These are phyloP conservation scores for Catamblyrhynchus diadema DNA, from an alignment of 2,797 vertebrate genomes.

Conservation along the genomic window DNA sequence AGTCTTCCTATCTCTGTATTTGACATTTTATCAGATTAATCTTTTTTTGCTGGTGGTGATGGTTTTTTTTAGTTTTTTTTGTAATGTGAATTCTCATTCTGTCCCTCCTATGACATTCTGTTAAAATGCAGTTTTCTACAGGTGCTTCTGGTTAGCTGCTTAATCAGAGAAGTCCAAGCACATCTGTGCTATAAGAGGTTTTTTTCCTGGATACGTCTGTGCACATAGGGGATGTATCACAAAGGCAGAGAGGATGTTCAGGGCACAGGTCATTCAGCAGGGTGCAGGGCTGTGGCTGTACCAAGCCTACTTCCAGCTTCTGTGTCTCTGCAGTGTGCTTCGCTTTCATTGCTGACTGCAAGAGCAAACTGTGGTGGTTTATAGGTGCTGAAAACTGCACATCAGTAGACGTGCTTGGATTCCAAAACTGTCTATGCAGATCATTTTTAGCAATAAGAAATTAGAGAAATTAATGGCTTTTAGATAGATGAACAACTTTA, in stretches of 20 bases:
- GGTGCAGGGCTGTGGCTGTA: neutral
- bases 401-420: neutral
- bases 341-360: neutral
- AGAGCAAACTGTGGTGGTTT: neutral
- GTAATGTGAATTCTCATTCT: neutral
- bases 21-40: neutral
- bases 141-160: neutral
- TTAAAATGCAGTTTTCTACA: neutral
- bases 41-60: accelerated
- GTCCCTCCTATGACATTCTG: neutral
- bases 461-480: neutral
- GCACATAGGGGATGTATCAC: neutral
- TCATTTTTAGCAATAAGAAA: neutral
- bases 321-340: neutral
- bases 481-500: neutral
- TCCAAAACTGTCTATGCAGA: neutral
- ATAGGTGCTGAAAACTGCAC: neutral
- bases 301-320: neutral
- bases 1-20: neutral
- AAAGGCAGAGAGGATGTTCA: neutral
- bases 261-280: neutral
- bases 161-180: neutral
- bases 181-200: neutral
- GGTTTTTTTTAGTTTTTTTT: neutral
- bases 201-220: neutral